Evolutionary conservation across 1,140 invertebrate genomes (phyloP).

Genomic region (Aplysia californica): DNA sequence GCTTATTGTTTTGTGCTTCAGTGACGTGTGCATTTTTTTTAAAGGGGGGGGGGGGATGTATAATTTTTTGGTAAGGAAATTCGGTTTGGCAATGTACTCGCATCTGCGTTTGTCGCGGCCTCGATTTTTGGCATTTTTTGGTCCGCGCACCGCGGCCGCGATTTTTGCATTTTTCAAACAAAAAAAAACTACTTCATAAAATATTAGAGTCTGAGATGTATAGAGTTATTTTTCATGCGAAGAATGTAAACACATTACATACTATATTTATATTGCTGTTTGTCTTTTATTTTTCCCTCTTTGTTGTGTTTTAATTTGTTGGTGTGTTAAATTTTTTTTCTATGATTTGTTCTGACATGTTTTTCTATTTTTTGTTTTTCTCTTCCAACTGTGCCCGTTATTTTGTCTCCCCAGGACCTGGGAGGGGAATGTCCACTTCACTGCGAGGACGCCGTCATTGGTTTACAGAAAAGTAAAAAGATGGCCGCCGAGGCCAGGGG

Average conservation of each 20-base stretch:
- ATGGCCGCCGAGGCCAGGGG: neutral
- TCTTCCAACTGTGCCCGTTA: neutral
- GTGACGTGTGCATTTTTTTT: too few relatives aligned
- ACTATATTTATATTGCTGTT: too few relatives aligned
- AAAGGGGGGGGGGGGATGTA: too few relatives aligned
- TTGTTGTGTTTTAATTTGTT: too few relatives aligned
- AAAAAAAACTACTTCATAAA: too few relatives aligned
- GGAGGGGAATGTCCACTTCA: constrained; percentile 1
- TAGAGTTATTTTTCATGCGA: neutral
- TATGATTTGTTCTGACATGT: neutral
- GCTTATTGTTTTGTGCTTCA: too few relatives aligned
- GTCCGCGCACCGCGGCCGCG: neutral
- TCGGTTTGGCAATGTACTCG: neutral
- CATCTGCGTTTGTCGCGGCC: neutral
- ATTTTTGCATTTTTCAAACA: neutral
- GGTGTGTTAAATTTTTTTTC: constrained; percentile 3
- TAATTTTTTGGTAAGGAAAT: neutral
- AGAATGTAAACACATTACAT: too few relatives aligned
- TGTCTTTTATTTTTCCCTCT: too few relatives aligned
- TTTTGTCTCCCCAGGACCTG: neutral
- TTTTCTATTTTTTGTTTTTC: neutral
- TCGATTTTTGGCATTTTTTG: neutral
- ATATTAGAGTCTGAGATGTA: neutral
- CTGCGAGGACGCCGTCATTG: constrained; percentile 9
- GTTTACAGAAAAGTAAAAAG: neutral